Base-by-base conservation (phyloP, 2,888 invertebrate genomes). In the Nomada ferruginata region DNA sequence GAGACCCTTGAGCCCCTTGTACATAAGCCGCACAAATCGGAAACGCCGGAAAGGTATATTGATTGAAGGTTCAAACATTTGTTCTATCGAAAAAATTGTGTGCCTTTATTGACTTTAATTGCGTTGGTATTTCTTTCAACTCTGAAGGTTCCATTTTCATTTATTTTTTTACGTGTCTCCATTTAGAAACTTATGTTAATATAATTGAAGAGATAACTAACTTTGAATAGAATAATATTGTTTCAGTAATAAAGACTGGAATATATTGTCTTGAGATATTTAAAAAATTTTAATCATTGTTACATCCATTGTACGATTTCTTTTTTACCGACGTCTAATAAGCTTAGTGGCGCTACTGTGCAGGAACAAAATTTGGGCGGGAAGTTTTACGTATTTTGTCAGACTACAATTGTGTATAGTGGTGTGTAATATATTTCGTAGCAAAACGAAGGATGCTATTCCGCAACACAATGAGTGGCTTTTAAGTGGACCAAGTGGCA, bases 1-100 rank as follows among this genome's bases (percentile, higher is more conserved):
- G 93, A 93, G 85, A 89, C 92, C 23, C 88, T 93, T 65, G 93
- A 93, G 87, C 92, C 93, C 53, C 91, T 93, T 79, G 90, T 93
- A 71, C 90, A 93, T 82, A 92, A 92, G 79, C 89, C 92, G 76
- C 91, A 90, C 84, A 91, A 90, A 87, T 85, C 89, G 59, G 90
- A 91, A 76, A 91, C 89, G 60, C 85, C 89, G 61, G 90, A 92
- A 87, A 90, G 92, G 93, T 93, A 81, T 77, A 76, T 70, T 15
- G n/a, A 0, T 29, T 29, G 53, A 44, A 68, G 50, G 50, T 64
- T 64, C 13, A 18, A 36, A 59, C 9, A 36, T 53, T 29, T 44
- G 42, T 61, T 44, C 42, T 29, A 20, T 52, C 50, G 23, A 18
- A 36, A 61, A 55, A 15, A n/a, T 23, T 9, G 9, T n/a, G 7